phyloP scores from a whole-genome alignment of 2,888 invertebrate species.

The Fragum sueziense region DNA sequence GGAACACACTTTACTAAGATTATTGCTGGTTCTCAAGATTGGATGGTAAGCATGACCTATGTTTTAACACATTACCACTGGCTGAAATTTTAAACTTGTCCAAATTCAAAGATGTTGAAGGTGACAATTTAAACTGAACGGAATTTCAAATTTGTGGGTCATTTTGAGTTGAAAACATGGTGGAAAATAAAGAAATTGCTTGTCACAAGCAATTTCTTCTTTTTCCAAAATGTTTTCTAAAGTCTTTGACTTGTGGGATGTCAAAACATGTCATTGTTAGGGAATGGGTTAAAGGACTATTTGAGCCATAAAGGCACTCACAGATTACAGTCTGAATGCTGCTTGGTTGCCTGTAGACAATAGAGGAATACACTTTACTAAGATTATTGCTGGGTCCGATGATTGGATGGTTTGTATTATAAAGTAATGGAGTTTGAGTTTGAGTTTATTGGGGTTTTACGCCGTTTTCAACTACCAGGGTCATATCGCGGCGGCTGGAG shows the following conservation, averaged over 20 bases:
- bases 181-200: no score
- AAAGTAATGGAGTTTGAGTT: no score
- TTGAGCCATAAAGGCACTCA: constrained; percentile 82
- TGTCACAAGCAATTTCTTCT: background rate
- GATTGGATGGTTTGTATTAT: constrained; percentile 76
- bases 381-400: constrained; percentile 72
- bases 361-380: constrained; percentile 77
- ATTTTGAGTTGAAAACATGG: no score
- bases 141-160: no score
- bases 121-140: no score
- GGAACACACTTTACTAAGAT: constrained; percentile 79
- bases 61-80: no score
- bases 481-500: no score
- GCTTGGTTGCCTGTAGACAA: constrained; percentile 84
- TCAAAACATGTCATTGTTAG: background rate
- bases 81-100: no score
- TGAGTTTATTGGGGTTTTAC: no score
- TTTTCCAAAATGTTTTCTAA: background rate
- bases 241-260: background rate
- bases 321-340: constrained; percentile 81
- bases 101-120: no score
- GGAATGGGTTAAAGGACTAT: background rate
- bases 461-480: no score
- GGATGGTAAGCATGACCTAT: constrained; percentile 74
- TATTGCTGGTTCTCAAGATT: constrained; percentile 73